Base-by-base conservation (phyloP, 35 echinoderm and acorn worm genomes). In the Eucidaris tribuloides region DNA sequence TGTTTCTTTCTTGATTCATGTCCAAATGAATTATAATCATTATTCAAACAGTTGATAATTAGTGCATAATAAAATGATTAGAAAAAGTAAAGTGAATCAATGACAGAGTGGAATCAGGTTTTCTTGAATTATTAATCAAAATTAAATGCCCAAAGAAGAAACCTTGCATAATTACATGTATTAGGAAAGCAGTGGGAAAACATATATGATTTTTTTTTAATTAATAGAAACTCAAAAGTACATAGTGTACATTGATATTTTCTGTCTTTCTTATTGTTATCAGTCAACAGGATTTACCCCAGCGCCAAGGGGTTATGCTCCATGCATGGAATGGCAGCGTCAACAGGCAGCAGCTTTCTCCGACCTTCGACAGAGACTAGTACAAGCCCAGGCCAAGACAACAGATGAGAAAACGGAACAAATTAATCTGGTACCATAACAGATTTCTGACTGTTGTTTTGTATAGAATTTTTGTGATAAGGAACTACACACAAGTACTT, bases 281-380 rank as follows among this genome's bases (percentile, higher is more conserved):
- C 43, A 82, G 87, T 82, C 65, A n/a, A 82, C 87, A 36, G 87
- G 78, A 23, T 83, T 76, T 35, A 89, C 40, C 30, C 79, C 79
- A 58, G 83, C 90, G 7, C 90, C 90, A 11, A 1, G 27, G 23
- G 90, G 84, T 15, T 86, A 71, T 86, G 84, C 84, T 36, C 83
- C 84, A 18, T 82, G 43, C 60, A 23, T 82, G 9, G 5, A 66
- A 14, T 92, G 90, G 84, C 90, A 92, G 37, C 56, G 79, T 20
- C 46, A 83, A 7, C 84, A 92, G 45, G 77, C 90, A 63, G 62
- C 90, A 35, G 42, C 50, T 4, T 92, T 92, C 79, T 86, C 90
- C 19, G 79, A 82, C 20, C 46, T 92, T 25, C 49, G 90, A 43
- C 83, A 87, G 64, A 87, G 80, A 63, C 45, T 92, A 5, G 56